phyloP scores from a whole-genome alignment of 1,140 invertebrate genomes.

The Drosophila novamexicana region DNA sequence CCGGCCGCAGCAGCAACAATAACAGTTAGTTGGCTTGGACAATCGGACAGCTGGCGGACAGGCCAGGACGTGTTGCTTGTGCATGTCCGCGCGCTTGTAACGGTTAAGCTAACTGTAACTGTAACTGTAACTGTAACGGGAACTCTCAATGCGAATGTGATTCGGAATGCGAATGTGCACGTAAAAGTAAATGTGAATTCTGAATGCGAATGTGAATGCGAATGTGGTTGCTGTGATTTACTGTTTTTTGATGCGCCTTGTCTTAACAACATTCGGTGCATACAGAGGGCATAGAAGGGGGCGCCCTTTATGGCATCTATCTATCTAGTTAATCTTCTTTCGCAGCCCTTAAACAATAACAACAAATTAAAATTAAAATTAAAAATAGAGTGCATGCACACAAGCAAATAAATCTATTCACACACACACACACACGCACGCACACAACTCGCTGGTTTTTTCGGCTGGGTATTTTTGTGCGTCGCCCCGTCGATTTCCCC shows the following conservation, averaged over 20 bases:
- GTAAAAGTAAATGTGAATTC: neutral
- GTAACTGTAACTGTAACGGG: neutral
- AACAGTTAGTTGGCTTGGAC: conserved; percentile 21
- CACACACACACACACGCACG: conserved; percentile 21
- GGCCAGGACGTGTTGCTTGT: conserved; percentile 36
- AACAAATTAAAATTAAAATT: conserved; percentile 61
- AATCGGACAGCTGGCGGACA: conserved; percentile 18
- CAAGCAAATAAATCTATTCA: conserved; percentile 32
- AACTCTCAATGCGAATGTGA: conserved; percentile 4
- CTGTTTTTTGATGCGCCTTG: conserved; percentile 13
- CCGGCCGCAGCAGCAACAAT: conserved; percentile 16
- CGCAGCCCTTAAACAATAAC: conserved; percentile 32
- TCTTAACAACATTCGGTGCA: conserved; percentile 5
- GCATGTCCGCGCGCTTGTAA: conserved; percentile 8
- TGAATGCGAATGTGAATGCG: conserved; percentile 3
- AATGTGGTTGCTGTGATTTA: conserved; percentile 23
- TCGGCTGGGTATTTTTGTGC: conserved; percentile 80
- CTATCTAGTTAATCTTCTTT: neutral
- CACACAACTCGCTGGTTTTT: conserved; percentile 58
- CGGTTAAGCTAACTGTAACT: neutral
- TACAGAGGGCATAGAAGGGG: neutral
- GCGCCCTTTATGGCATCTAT: neutral
- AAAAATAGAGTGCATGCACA: conserved; percentile 38
- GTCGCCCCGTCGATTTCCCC: conserved; percentile 71
- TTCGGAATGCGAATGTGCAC: conserved; percentile 2